Conservation (phyloP, 1,140 invertebrate genomes). For the Anoplophora glabripennis region DNA sequence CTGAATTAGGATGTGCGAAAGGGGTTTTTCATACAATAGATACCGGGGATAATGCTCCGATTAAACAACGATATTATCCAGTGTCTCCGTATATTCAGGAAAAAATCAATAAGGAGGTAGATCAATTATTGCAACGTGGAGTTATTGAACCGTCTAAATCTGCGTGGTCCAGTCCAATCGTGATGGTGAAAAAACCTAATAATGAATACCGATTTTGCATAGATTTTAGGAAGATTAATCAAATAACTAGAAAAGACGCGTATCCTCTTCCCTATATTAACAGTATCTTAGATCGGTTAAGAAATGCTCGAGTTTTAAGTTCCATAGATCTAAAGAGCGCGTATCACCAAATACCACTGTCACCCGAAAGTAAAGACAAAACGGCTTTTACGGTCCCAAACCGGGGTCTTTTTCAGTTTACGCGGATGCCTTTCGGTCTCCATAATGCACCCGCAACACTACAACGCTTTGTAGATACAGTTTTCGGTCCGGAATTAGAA, state of each 20-base stretch:
- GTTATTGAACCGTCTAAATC: slow-evolving; percentile 31
- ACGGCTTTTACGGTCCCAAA: slow-evolving; percentile 44
- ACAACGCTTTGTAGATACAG: slow-evolving; percentile 44
- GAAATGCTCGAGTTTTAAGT: slow-evolving; percentile 32
- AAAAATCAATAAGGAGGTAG: slow-evolving; percentile 25
- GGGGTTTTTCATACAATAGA: no score
- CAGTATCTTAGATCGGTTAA: slow-evolving; percentile 36
- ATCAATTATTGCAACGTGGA: slow-evolving; percentile 26
- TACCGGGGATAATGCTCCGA: slow-evolving; percentile 17
- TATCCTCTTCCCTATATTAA: slow-evolving; percentile 29
- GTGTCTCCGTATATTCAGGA: slow-evolving; percentile 28
- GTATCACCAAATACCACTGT: slow-evolving; percentile 4
- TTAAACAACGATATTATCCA: slow-evolving; percentile 32
- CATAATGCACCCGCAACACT: slow-evolving; percentile 45
- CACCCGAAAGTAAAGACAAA: neutral
- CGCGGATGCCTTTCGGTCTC: slow-evolving; percentile 46
- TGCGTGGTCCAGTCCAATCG: slow-evolving; percentile 33
- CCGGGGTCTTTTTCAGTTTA: slow-evolving; percentile 43
- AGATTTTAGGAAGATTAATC: slow-evolving; percentile 40
- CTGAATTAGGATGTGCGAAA: no score
- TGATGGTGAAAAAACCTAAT: slow-evolving; percentile 31
- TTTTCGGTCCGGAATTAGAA: slow-evolving; percentile 42
- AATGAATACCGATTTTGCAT: slow-evolving; percentile 29
- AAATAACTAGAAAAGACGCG: slow-evolving; percentile 35
- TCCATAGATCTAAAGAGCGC: slow-evolving; percentile 35